phyloP scores from a whole-genome alignment of 2,113 vertebrate species.

The Chroicocephalus ridibundus region DNA sequence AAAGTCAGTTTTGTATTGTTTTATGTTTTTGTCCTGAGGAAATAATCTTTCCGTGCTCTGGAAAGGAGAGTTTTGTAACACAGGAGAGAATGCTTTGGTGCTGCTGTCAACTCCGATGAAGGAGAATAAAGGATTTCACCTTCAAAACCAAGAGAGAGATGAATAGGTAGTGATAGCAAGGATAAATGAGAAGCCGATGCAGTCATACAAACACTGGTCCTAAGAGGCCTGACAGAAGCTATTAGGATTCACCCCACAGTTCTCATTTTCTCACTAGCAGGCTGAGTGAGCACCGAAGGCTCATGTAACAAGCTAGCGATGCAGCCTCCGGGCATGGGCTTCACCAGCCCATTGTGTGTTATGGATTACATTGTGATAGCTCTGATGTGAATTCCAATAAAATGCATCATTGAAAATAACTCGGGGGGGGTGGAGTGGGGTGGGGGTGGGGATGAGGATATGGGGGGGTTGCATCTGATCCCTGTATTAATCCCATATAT shows the following conservation, averaged over 20 bases:
- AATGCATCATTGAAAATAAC: slow-evolving; percentile 26
- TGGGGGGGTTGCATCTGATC: neutral
- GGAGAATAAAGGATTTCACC: slow-evolving; percentile 57
- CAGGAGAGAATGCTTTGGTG: neutral
- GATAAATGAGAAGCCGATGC: slow-evolving; percentile 62
- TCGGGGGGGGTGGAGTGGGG: neutral
- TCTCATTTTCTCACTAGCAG: slow-evolving; percentile 50
- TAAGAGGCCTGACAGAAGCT: slow-evolving; percentile 33
- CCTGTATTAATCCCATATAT: slow-evolving; percentile 2
- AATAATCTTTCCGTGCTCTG: neutral
- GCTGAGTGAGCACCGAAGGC: neutral
- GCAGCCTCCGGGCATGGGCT: neutral
- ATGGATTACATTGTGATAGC: slow-evolving; percentile 13
- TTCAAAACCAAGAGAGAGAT: slow-evolving; percentile 55
- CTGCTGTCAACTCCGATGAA: slow-evolving; percentile 57
- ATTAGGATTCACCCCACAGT: slow-evolving; percentile 60
- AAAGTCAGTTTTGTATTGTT: neutral
- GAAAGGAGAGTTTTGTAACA: neutral
- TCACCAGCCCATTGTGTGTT: neutral
- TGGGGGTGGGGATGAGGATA: neutral
- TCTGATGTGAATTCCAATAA: slow-evolving; percentile 49
- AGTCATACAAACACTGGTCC: slow-evolving; percentile 49
- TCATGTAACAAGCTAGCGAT: slow-evolving; percentile 1
- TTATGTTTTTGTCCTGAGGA: neutral
- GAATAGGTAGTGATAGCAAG: slow-evolving; percentile 54